Percentiles rank a stretch among this genome's conserved stretches.
phyloP scores from a whole-genome alignment of 1,140 invertebrate genomes.

The Mercenaria mercenaria region DNA sequence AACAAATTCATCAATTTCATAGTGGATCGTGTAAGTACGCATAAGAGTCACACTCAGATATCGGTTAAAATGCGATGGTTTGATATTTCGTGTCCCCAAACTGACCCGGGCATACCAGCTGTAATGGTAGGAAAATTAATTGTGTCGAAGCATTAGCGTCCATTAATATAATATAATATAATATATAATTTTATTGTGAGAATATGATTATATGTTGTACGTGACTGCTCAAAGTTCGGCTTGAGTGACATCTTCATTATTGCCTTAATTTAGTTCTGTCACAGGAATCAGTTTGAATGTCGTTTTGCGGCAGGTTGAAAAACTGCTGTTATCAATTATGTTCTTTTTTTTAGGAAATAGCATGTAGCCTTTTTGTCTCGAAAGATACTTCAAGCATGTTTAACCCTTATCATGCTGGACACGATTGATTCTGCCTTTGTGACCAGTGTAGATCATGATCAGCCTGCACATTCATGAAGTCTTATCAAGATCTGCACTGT shows the following conservation, averaged over 20 bases:
- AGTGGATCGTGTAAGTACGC: not conserved
- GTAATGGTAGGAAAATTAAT: slow-evolving; percentile 8
- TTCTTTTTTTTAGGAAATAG: no score
- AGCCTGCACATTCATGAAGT: no score
- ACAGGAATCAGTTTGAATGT: not conserved
- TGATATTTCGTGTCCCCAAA: not conserved
- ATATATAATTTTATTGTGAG: not conserved
- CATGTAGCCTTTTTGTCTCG: no score
- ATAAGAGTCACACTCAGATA: not conserved
- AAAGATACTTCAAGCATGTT: no score
- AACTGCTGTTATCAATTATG: no score
- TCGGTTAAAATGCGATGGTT: not conserved
- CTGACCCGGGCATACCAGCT: not conserved
- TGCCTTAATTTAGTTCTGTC: not conserved
- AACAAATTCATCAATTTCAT: no score
- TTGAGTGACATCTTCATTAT: not conserved
- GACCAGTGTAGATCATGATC: no score
- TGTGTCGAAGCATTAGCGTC: not conserved
- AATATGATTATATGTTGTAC: not conserved
- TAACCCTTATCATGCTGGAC: no score
- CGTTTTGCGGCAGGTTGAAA: no score
- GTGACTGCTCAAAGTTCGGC: not conserved
- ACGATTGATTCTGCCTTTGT: no score
- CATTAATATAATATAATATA: slow-evolving; percentile 36
- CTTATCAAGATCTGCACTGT: no score